Evolutionary conservation across 2,797 vertebrate genomes (phyloP).

Genomic region (Anabacerthia variegaticeps): DNA sequence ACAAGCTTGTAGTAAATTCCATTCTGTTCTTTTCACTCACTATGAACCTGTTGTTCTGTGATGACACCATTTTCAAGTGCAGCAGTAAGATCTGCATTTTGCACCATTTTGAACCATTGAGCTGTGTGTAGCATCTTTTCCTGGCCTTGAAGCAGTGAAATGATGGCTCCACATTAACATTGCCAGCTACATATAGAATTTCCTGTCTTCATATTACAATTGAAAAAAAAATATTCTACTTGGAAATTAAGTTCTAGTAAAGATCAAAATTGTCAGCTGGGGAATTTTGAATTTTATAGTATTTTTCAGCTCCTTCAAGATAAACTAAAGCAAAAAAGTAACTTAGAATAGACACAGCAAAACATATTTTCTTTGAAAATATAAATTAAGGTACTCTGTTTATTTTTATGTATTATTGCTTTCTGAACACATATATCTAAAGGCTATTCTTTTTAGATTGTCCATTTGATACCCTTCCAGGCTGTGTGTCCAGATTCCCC

Average conservation of each 20-base stretch:
- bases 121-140: background rate
- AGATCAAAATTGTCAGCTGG: background rate
- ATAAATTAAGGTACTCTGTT: background rate
- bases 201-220: background rate
- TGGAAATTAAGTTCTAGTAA: background rate
- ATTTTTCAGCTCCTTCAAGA: background rate
- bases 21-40: conserved; percentile 80
- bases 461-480: background rate
- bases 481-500: background rate
- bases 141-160: conserved; percentile 60
- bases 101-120: conserved; percentile 29
- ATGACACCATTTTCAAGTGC: conserved; percentile 81
- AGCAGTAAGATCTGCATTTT: conserved; percentile 85
- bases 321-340: background rate
- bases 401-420: background rate
- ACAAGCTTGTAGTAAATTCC: conserved; percentile 86
- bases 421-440: background rate
- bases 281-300: background rate
- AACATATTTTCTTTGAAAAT: background rate
- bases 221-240: background rate
- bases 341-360: background rate
- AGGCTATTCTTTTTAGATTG: background rate
- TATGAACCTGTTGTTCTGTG: conserved; percentile 82
- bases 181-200: background rate
- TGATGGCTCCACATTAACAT: background rate